Evolutionary conservation across 2,113 vertebrate species (phyloP).

Genomic region (Oceanites oceanicus): DNA sequence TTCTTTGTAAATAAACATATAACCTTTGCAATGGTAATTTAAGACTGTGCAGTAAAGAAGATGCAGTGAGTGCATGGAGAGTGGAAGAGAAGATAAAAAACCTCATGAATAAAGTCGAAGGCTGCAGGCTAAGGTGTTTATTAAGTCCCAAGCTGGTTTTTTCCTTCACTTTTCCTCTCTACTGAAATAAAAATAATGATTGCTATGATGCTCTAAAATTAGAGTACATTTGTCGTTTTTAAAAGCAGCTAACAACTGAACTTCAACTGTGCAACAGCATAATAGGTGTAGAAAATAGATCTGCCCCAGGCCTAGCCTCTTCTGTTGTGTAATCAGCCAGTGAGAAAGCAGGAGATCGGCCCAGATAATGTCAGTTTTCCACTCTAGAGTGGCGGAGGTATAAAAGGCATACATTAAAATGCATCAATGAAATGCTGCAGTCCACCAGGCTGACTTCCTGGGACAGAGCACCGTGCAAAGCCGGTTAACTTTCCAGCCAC

Average conservation of each 20-base stretch:
- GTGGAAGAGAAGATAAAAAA: conserved; percentile 75
- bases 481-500: not conserved
- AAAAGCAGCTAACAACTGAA: conserved; percentile 56
- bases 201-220: conserved; percentile 70
- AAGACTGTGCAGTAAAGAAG: conserved; percentile 76
- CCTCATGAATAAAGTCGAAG: conserved; percentile 79
- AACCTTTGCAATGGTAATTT: conserved; percentile 82
- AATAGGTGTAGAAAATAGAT: conserved; percentile 47
- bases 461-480: not conserved
- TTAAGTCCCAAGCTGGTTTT: conserved; percentile 80
- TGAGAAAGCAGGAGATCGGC: not conserved
- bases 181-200: conserved; percentile 79
- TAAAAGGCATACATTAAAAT: conserved; percentile 41
- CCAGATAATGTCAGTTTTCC: conserved; percentile 61
- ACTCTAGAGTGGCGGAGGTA: not conserved
- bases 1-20: conserved; percentile 81
- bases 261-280: conserved; percentile 30
- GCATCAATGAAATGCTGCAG: not conserved
- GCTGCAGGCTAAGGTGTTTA: conserved; percentile 80
- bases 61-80: conserved; percentile 64
- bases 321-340: conserved; percentile 32
- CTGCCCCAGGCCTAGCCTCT: conserved; percentile 53
- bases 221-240: conserved; percentile 71
- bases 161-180: conserved; percentile 60
- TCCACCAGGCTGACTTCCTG: not conserved